These are phyloP conservation scores for Gobio gobio DNA, from an alignment of 2,113 vertebrate genomes.

Conservation along the genomic window DNA sequence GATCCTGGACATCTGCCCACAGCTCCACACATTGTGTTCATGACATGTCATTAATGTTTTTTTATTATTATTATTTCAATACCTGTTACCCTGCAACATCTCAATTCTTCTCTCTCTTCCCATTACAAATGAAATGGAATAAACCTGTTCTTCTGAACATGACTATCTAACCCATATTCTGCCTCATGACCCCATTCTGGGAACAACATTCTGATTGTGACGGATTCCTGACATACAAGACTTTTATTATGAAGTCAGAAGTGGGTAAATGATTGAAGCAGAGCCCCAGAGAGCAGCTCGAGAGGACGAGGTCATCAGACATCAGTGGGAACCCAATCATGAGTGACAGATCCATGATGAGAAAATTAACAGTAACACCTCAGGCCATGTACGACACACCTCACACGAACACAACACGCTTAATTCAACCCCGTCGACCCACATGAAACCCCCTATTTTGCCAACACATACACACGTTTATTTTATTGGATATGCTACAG, in stretches of 20 bases:
- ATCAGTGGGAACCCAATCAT: constrained; percentile 43
- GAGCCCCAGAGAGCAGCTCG: background rate
- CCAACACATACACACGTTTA: constrained; percentile 22
- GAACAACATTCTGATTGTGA: background rate
- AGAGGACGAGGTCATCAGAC: constrained; percentile 39
- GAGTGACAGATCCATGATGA: constrained; percentile 64
- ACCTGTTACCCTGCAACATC: background rate
- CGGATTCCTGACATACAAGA: background rate
- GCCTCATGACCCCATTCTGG: background rate
- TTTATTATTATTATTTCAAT: background rate
- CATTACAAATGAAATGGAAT: background rate
- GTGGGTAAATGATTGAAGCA: background rate
- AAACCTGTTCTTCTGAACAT: background rate
- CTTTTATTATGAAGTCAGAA: background rate
- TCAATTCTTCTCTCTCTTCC: background rate
- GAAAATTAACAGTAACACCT: constrained; percentile 64
- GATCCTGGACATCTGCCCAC: background rate
- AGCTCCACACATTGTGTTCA: no score
- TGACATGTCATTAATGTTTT: background rate
- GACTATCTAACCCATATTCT: background rate
- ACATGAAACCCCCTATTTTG: background rate
- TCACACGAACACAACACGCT: background rate
- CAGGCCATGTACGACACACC: constrained; percentile 56
- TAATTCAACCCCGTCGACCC: constrained; percentile 50
- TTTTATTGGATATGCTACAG: constrained; percentile 60